These are phyloP conservation scores for Lepidocyrtoides sp. DNA, from an alignment of 2,888 invertebrate genomes.

Conservation along the genomic window DNA sequence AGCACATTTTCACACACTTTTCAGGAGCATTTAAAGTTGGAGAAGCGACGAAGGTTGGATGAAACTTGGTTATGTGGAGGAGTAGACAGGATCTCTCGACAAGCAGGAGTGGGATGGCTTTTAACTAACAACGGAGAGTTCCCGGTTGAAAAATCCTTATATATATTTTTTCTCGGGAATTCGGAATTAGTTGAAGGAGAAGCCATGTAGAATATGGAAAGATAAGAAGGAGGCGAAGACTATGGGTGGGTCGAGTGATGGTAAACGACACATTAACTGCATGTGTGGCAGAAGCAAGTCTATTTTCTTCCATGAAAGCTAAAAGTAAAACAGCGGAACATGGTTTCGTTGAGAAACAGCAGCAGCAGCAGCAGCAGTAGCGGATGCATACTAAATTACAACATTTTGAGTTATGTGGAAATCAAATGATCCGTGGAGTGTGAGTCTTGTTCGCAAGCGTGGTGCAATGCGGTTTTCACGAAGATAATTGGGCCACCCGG, in stretches of 20 bases:
- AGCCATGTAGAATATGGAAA: neutral
- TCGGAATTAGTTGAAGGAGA: neutral
- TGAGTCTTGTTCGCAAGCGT: slow-evolving; percentile 85
- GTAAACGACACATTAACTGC: slow-evolving; percentile 53
- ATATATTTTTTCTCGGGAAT: slow-evolving; percentile 1
- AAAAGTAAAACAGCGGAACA: slow-evolving; percentile 31
- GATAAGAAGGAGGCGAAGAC: slow-evolving; percentile 3
- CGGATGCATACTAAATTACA: slow-evolving; percentile 62
- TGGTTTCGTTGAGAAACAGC: slow-evolving; percentile 41
- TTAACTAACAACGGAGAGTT: neutral
- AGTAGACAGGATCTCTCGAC: slow-evolving; percentile 58
- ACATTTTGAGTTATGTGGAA: slow-evolving; percentile 83
- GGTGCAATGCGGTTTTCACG: slow-evolving; percentile 85
- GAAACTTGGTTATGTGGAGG: slow-evolving; percentile 26
- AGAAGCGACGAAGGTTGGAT: slow-evolving; percentile 56
- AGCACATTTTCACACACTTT: slow-evolving; percentile 56
- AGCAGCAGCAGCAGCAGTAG: slow-evolving; percentile 20
- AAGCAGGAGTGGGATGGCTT: slow-evolving; percentile 58
- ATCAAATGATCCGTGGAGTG: slow-evolving; percentile 85
- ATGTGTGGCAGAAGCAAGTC: slow-evolving; percentile 62
- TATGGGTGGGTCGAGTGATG: slow-evolving; percentile 43
- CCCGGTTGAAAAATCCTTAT: neutral
- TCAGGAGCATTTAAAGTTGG: slow-evolving; percentile 11
- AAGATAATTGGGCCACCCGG: slow-evolving; percentile 86
- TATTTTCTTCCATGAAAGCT: slow-evolving; percentile 58